Evolutionary conservation across 2,797 vertebrate species (phyloP).

Genomic region (Cynopterus sphinx): DNA sequence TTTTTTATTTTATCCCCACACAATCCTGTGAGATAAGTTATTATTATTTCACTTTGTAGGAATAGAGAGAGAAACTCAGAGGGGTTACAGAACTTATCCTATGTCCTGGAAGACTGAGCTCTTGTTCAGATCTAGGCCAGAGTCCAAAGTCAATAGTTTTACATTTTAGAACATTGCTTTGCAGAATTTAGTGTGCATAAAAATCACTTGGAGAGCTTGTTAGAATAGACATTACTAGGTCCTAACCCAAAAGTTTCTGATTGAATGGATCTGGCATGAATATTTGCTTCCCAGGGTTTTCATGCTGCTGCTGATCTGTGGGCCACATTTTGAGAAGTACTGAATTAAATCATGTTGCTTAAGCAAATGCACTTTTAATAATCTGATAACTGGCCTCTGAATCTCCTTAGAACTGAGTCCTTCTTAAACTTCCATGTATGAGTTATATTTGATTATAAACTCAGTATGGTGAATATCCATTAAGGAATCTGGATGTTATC

Average conservation of each 20-base stretch:
- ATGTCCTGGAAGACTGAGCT: background rate
- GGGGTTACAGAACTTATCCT: background rate
- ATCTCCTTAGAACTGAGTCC: background rate
- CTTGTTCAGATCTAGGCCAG: background rate
- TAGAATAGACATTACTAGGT: background rate
- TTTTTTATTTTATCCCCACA: background rate
- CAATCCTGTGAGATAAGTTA: background rate
- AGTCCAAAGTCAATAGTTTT: background rate
- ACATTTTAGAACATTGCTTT: background rate
- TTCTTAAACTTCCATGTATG: constrained; percentile 1
- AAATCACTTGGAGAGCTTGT: background rate
- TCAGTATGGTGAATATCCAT: background rate
- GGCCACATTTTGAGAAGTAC: background rate
- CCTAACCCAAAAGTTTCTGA: background rate
- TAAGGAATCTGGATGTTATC: background rate
- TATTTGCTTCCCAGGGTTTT: background rate
- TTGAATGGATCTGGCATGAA: background rate
- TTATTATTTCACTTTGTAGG: background rate
- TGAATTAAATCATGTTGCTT: background rate
- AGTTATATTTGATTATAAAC: constrained; percentile 23
- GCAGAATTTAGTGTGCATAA: background rate
- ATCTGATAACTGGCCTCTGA: background rate
- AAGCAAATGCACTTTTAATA: background rate
- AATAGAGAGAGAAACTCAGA: constrained; percentile 23
- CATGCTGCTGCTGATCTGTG: background rate